Evolutionary conservation across 2,888 invertebrate genomes (phyloP).

Genomic region (Pocota personata): DNA sequence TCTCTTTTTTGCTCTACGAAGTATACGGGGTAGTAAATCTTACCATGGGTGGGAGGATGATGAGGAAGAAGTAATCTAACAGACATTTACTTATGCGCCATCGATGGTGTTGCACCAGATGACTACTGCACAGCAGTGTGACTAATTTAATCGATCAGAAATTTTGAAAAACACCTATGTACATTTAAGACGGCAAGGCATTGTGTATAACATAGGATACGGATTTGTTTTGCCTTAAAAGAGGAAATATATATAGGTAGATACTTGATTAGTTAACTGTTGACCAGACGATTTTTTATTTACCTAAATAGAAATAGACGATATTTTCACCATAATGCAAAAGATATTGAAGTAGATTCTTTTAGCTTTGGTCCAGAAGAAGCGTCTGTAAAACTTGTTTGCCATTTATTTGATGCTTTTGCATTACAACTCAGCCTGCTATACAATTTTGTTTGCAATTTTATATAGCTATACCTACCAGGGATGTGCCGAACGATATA

Average conservation of each 20-base stretch:
- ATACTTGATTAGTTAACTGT: too few relatives aligned
- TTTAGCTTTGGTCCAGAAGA: too few relatives aligned
- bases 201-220: background rate
- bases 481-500: too few relatives aligned
- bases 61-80: conserved; percentile 14
- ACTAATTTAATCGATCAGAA: conserved; percentile 39
- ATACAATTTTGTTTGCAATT: too few relatives aligned
- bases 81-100: conserved; percentile 24
- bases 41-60: conserved; percentile 29
- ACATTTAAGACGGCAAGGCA: background rate
- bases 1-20: background rate
- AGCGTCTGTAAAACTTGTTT: too few relatives aligned
- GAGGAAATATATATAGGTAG: background rate
- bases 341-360: too few relatives aligned
- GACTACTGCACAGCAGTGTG: conserved; percentile 6
- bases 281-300: too few relatives aligned
- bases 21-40: background rate
- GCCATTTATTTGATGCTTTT: too few relatives aligned
- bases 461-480: too few relatives aligned
- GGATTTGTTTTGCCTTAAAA: background rate
- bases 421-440: too few relatives aligned
- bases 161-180: conserved; percentile 6
- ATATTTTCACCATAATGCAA: too few relatives aligned
- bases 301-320: too few relatives aligned
- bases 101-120: conserved; percentile 8